Percentiles rank a stretch among this genome's conserved stretches.
phyloP scores from a whole-genome alignment of 2,113 vertebrate species.

The Pterophyllum scalare region DNA sequence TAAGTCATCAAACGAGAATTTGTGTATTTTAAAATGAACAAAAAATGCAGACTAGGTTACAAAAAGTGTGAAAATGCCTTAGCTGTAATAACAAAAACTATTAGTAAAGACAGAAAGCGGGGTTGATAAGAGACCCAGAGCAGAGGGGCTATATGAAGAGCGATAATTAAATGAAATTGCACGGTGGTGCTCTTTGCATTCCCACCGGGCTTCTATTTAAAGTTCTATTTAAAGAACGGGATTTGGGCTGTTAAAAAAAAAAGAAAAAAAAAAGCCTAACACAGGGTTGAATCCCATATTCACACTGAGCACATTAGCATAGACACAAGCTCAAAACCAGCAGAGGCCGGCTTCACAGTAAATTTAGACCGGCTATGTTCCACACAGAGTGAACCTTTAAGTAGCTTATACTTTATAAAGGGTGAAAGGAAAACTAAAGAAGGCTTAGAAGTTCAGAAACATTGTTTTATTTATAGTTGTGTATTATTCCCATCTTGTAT shows the following conservation, averaged over 20 bases:
- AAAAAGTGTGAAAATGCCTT: neutral
- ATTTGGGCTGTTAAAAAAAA: conserved; percentile 1
- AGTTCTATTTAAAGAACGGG: conserved; percentile 33
- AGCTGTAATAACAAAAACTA: neutral
- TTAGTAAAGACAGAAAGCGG: neutral
- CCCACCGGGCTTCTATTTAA: conserved; percentile 11
- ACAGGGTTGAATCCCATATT: conserved; percentile 32
- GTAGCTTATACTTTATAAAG: neutral
- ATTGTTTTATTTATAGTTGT: neutral
- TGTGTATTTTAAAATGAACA: neutral
- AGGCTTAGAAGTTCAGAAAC: neutral
- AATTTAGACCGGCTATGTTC: conserved; percentile 29
- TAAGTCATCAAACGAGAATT: neutral
- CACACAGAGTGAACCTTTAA: neutral
- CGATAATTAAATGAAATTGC: conserved; percentile 40
- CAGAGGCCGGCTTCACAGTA: neutral
- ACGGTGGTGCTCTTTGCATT: conserved; percentile 13
- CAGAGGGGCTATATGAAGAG: conserved; percentile 11
- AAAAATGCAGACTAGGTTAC: neutral
- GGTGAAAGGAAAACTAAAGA: neutral
- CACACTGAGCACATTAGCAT: conserved; percentile 4
- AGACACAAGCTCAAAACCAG: neutral
- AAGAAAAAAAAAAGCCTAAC: conserved; percentile 4
- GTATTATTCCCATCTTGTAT: fast-evolving
- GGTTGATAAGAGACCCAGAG: neutral